Percentiles rank a stretch among this genome's conserved stretches.
Evolutionary conservation across 2,113 vertebrate species (phyloP).

Genomic region (Eptatretus burgeri): DNA sequence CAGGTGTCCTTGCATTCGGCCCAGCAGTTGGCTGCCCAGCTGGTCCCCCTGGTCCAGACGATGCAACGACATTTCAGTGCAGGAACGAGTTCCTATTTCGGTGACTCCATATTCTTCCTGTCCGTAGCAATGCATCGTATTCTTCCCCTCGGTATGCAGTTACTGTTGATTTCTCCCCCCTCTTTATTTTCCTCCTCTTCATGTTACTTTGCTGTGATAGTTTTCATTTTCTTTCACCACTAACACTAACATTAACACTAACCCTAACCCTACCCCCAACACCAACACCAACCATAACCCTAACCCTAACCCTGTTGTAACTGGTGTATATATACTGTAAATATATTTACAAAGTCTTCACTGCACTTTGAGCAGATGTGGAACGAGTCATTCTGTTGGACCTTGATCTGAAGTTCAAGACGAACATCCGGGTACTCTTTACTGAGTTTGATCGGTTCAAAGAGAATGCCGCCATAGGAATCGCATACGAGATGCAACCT

Average conservation of each 20-base stretch:
- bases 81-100: slow-evolving; percentile 66
- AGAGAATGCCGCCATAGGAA: slow-evolving; percentile 44
- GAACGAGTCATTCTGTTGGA: slow-evolving; percentile 53
- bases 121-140: slow-evolving; percentile 79
- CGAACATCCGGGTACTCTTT: slow-evolving; percentile 67
- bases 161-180: too few relatives aligned
- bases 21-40: slow-evolving; percentile 33
- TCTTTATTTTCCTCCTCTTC: too few relatives aligned
- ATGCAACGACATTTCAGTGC: slow-evolving; percentile 96
- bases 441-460: slow-evolving; percentile 53
- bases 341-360: too few relatives aligned
- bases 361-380: slow-evolving; percentile 23
- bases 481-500: slow-evolving; percentile 69
- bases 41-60: slow-evolving; percentile 53
- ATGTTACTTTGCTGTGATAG: too few relatives aligned
- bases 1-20: slow-evolving; percentile 77
- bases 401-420: slow-evolving; percentile 56
- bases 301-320: too few relatives aligned
- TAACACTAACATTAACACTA: too few relatives aligned
- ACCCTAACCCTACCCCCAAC: too few relatives aligned
- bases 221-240: too few relatives aligned
- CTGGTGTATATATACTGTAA: too few relatives aligned
- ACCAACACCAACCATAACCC: too few relatives aligned
- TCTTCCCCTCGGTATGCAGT: slow-evolving; percentile 48
- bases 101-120: slow-evolving; percentile 81